Evolutionary conservation across 92 coral and sea anemone species (phyloP), one percentile per base, ranked within the genome.

Genomic region (Muricea muricata): DNA sequence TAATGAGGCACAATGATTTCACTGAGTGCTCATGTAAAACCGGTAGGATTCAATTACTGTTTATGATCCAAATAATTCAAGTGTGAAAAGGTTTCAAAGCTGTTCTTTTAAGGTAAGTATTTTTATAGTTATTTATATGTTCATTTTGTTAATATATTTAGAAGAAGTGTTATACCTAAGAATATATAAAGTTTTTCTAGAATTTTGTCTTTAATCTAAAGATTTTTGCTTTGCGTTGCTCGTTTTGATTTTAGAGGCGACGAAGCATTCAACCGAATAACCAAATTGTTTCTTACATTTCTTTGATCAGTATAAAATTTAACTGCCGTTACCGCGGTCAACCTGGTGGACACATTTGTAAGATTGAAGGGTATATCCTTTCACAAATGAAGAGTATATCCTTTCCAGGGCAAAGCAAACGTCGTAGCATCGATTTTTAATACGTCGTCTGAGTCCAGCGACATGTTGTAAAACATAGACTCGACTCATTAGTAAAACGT

Each of bases 91-190:
- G 50, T 25, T 18, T 18, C 7, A 70, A 35, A 45, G 50, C 50
- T 45, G 30, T 33, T 18, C 76, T n/a, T 25, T 46, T 1, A 73
- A 73, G 58, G 79, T 73, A 42, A 73, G 58, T 42, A 73, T 73
- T 41, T 25, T 46, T 10, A n/a, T n/a, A n/a, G n/a, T n/a, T n/a
- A 1, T 21, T 17, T 33, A 25, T 54, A 54, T 37, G 4, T 1
- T 26, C n/a, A 1, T 0, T 63, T 30, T 63, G 70, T 63, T 26
- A 17, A n/a, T n/a, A n/a, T n/a, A n/a, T n/a, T n/a, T n/a, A n/a
- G n/a, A n/a, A n/a, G n/a, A n/a, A n/a, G n/a, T n/a, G n/a, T n/a
- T n/a, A n/a, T n/a, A n/a, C n/a, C n/a, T n/a, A n/a, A n/a, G n/a
- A n/a, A n/a, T n/a, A n/a, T n/a, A n/a, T n/a, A n/a, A n/a, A n/a